phyloP scores from a whole-genome alignment of 2,888 invertebrate species.

The Dexiosoma caninum region DNA sequence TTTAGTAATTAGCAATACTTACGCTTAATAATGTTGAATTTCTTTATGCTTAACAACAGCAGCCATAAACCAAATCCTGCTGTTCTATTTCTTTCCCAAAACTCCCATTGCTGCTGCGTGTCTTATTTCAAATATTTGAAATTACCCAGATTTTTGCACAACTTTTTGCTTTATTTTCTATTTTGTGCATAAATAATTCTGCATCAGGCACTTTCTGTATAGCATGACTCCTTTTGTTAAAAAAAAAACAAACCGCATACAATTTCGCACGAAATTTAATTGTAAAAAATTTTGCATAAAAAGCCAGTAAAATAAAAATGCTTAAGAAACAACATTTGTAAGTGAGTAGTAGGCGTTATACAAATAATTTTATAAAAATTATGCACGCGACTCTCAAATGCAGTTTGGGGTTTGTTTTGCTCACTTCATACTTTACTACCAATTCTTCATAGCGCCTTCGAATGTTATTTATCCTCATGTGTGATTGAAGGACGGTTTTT shows the following conservation, averaged over 20 bases:
- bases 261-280: conserved; percentile 48
- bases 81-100: conserved; percentile 28
- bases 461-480: too few species aligned
- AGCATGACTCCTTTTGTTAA: conserved; percentile 4
- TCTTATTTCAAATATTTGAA: conserved; percentile 42
- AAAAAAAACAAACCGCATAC: conserved; percentile 35
- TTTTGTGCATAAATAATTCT: conserved; percentile 5
- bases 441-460: too few species aligned
- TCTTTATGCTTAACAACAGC: conserved; percentile 18
- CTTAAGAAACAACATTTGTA: too few species aligned
- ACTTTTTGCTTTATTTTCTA: conserved; percentile 19
- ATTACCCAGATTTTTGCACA: conserved; percentile 44
- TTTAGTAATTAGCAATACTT: conserved; percentile 36
- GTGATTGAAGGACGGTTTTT: too few species aligned
- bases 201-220: not conserved
- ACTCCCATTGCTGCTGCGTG: not conserved
- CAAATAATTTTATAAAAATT: too few species aligned
- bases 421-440: too few species aligned
- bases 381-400: too few species aligned
- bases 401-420: too few species aligned
- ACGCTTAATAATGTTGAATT: conserved; percentile 9
- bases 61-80: not conserved
- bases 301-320: too few species aligned
- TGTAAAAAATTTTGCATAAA: too few species aligned
- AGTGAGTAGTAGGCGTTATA: too few species aligned